Evolutionary conservation across 2,113 vertebrate genomes (phyloP).

Genomic region (Engraulis encrasicolus): DNA sequence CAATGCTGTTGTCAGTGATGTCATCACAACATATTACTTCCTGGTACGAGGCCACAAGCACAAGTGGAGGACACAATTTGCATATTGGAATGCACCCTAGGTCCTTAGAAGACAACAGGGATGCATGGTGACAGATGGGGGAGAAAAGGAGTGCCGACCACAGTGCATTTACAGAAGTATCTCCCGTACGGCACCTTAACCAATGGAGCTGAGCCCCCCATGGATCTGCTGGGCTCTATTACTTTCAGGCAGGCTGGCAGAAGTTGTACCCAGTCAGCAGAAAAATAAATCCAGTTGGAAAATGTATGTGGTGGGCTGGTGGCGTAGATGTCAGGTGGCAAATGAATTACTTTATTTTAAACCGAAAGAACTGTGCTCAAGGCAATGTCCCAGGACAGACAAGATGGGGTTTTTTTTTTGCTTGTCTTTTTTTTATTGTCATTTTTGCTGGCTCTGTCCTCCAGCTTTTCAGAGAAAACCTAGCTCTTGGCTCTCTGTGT

Average conservation of each 20-base stretch:
- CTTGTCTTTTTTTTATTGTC: background rate
- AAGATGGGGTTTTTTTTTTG: background rate
- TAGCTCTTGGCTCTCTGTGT: background rate
- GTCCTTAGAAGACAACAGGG: background rate
- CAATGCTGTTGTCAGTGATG: too few relatives aligned
- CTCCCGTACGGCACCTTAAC: background rate
- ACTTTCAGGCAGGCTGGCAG: background rate
- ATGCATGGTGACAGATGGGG: background rate
- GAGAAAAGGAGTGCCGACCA: background rate
- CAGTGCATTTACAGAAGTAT: background rate
- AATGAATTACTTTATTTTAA: conserved; percentile 17
- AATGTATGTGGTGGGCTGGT: background rate
- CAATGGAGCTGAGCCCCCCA: background rate
- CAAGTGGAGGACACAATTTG: too few relatives aligned
- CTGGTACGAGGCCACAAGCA: too few relatives aligned
- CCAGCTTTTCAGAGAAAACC: background rate
- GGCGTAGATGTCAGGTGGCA: background rate
- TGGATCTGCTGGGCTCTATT: background rate
- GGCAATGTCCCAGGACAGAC: conserved; percentile 8
- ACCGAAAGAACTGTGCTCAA: background rate
- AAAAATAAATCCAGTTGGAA: background rate
- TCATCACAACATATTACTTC: too few relatives aligned
- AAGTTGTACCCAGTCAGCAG: background rate
- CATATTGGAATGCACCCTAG: too few relatives aligned
- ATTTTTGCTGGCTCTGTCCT: background rate